Base-by-base conservation (phyloP, 2,797 vertebrate species). In the Platalea minor region DNA sequence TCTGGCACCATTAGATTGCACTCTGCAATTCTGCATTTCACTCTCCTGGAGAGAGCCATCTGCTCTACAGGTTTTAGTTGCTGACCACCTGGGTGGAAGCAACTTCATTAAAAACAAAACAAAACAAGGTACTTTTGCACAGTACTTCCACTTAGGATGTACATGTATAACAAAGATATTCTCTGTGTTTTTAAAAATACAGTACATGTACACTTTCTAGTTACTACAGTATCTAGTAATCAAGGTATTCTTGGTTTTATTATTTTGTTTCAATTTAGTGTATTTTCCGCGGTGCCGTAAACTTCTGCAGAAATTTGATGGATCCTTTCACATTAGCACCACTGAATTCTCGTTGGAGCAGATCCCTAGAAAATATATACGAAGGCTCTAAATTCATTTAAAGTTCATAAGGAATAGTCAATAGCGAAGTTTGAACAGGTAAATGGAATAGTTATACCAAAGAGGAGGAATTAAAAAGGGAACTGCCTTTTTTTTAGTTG, bases 81-180 rank as follows among this genome's bases (percentile, higher is more conserved):
- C 68, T 92, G 87, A 72, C 93, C 80, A 63, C 67, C 80, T 91
- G 74, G 43, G 82, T 61, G 59, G 63, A 96, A 91, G 64, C 59
- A 89, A 94, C 91, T 95, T 97, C 85, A 89, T 86, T 88, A 94
- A 97, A 94, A 79, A 63, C 28, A 11, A 8, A 11, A 64, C 23
- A 48, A 48, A 46, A 20, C 21, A 46, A 39, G 37, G 39, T 28
- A 59, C 81, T 87, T 19, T 37, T n/a, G 17, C 54, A 84, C 20
- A 82, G 28, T 61, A 68, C 37, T 82, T 74, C 24, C 59, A 59
- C 59, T 85, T 59, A 28, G n/a, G 45, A 75, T 45, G 31, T 31
- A 65, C 29, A 15, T 50, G 45, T 41, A 37, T 20, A 79, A 78
- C 3, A 65, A 54, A 88, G 45, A 39, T 9, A 73, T n/a, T 43